phyloP scores from a whole-genome alignment of 2,113 vertebrate genomes.

The Ophthalmolycus amberensis region DNA sequence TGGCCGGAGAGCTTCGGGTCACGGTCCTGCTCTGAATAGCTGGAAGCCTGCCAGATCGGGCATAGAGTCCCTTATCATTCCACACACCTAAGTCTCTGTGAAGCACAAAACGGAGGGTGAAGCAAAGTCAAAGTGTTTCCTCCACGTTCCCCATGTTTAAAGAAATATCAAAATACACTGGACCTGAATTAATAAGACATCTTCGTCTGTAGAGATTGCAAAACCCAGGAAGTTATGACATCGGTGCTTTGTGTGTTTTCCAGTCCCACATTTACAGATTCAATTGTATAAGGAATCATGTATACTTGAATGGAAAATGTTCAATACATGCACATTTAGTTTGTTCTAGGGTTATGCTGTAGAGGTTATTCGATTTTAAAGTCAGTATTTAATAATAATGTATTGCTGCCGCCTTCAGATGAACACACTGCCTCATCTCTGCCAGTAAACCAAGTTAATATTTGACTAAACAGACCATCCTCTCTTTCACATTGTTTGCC shows the following conservation, averaged over 20 bases:
- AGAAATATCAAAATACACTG: neutral
- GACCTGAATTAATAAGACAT: neutral
- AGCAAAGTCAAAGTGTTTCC: neutral
- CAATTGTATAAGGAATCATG: neutral
- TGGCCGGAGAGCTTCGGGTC: slow-evolving; percentile 2
- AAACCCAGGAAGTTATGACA: neutral
- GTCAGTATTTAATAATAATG: neutral
- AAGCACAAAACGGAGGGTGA: neutral
- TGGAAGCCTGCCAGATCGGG: slow-evolving; percentile 4
- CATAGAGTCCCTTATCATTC: neutral
- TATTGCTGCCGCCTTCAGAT: slow-evolving; percentile 19
- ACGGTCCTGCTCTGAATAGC: neutral
- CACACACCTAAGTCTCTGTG: slow-evolving; percentile 1
- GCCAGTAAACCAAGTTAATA: slow-evolving; percentile 63
- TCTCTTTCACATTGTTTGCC: slow-evolving; percentile 40
- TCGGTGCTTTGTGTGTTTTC: slow-evolving; percentile 5
- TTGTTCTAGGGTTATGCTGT: neutral
- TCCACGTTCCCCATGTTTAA: neutral
- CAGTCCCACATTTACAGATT: neutral
- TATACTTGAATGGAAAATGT: neutral
- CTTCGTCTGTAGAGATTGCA: neutral
- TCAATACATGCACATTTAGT: slow-evolving; percentile 38
- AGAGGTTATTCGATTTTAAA: neutral
- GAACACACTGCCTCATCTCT: slow-evolving; percentile 20
- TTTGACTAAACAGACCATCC: slow-evolving; percentile 56